phyloP scores from a whole-genome alignment of 2,888 invertebrate genomes.

The Agrotis segetum region DNA sequence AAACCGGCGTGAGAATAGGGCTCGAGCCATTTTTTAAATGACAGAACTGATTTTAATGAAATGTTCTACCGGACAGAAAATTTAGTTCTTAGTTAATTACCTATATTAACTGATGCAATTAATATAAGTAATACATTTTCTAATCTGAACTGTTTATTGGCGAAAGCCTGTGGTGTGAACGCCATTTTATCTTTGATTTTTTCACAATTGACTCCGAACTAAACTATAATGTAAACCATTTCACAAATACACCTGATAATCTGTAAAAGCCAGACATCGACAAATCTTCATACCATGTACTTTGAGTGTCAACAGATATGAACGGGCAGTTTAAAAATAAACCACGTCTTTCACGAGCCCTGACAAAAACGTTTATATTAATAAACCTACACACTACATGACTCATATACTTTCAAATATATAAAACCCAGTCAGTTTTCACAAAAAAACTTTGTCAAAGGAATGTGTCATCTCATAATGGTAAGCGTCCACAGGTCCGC shows the following conservation, averaged over 20 bases:
- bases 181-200: neutral
- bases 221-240: slow-evolving; percentile 12
- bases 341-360: slow-evolving; percentile 28
- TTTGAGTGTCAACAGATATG: slow-evolving; percentile 15
- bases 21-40: too few species aligned
- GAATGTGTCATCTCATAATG: slow-evolving; percentile 44
- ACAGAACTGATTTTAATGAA: too few species aligned
- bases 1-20: too few species aligned
- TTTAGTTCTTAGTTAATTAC: too few species aligned
- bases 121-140: too few species aligned
- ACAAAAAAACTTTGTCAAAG: slow-evolving; percentile 4
- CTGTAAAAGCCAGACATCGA: neutral
- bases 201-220: neutral
- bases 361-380: slow-evolving; percentile 36
- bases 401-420: slow-evolving; percentile 40
- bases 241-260: neutral
- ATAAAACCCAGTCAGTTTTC: slow-evolving; percentile 28
- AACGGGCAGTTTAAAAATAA: slow-evolving; percentile 34
- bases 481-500: too few species aligned
- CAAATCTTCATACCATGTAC: neutral
- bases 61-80: too few species aligned
- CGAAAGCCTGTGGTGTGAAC: too few species aligned
- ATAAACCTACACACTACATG: slow-evolving; percentile 31
- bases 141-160: too few species aligned
- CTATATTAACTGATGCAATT: too few species aligned